Percentiles rank a stretch among this genome's conserved stretches.
Conservation (phyloP, 2,888 invertebrate genomes). For the Hypercompe scribonia region DNA sequence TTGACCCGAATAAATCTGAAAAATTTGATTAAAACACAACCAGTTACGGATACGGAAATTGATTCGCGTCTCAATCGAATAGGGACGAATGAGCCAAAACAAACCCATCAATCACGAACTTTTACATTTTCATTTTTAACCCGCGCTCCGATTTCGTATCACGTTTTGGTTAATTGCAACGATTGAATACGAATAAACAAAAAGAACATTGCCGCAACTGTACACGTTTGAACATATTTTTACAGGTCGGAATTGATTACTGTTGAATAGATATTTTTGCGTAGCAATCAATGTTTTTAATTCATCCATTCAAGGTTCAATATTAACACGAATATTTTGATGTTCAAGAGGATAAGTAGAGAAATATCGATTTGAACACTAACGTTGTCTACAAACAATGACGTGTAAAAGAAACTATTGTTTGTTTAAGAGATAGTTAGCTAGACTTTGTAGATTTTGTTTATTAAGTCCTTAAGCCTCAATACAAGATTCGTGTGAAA, state of each 20-base stretch:
- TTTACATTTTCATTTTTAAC: constrained; percentile 54
- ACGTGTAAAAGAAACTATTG: not conserved
- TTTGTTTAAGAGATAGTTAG: not conserved
- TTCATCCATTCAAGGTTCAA: not conserved
- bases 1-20: constrained; percentile 47
- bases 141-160: constrained; percentile 41
- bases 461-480: not conserved
- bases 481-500: too few species aligned
- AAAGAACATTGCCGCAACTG: constrained; percentile 32
- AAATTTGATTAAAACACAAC: constrained; percentile 59
- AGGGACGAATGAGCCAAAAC: constrained; percentile 63
- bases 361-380: not conserved
- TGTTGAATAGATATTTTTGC: not conserved
- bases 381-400: not conserved
- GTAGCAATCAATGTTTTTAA: not conserved
- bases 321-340: not conserved
- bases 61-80: constrained; percentile 57
- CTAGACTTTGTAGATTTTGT: not conserved
- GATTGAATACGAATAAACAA: constrained; percentile 32
- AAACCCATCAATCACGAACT: constrained; percentile 63
- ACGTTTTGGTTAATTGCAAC: constrained; percentile 42
- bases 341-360: not conserved
- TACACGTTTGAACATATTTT: constrained; percentile 28
- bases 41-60: constrained; percentile 60
- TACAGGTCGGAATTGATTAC: constrained; percentile 15